Evolutionary conservation across 2,797 vertebrate species (phyloP).

Genomic region (Numenius phaeopus): DNA sequence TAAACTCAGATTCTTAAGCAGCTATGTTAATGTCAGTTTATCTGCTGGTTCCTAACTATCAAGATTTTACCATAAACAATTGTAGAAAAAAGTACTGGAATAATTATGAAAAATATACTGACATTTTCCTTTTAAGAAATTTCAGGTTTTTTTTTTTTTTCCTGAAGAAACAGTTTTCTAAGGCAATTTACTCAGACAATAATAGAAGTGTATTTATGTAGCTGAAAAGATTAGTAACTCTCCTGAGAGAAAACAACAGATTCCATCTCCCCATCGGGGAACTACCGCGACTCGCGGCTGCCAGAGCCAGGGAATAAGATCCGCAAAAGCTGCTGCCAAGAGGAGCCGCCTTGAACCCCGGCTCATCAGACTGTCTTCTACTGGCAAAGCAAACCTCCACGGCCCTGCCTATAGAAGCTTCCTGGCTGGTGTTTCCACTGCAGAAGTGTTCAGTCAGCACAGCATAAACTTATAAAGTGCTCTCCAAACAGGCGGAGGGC

Average conservation of each 20-base stretch:
- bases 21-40: background rate
- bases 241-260: constrained; percentile 71
- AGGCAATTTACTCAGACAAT: constrained; percentile 69
- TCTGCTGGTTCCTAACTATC: background rate
- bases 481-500: constrained; percentile 60
- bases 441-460: constrained; percentile 60
- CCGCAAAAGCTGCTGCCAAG: background rate
- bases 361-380: background rate
- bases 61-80: constrained; percentile 36
- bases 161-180: constrained; percentile 59
- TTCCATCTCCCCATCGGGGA: constrained; percentile 1
- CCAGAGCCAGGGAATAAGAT: background rate
- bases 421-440: constrained; percentile 11
- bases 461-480: constrained; percentile 52
- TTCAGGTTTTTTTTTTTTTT: constrained; percentile 4
- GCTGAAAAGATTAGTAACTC: constrained; percentile 72
- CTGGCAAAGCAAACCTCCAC: background rate
- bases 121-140: constrained; percentile 63
- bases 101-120: constrained; percentile 67
- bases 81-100: constrained; percentile 8
- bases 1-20: background rate
- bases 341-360: background rate
- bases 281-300: background rate
- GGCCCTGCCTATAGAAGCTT: background rate
- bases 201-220: constrained; percentile 70